phyloP scores from a whole-genome alignment of 2,797 vertebrate genomes.

The Vireo griseus region DNA sequence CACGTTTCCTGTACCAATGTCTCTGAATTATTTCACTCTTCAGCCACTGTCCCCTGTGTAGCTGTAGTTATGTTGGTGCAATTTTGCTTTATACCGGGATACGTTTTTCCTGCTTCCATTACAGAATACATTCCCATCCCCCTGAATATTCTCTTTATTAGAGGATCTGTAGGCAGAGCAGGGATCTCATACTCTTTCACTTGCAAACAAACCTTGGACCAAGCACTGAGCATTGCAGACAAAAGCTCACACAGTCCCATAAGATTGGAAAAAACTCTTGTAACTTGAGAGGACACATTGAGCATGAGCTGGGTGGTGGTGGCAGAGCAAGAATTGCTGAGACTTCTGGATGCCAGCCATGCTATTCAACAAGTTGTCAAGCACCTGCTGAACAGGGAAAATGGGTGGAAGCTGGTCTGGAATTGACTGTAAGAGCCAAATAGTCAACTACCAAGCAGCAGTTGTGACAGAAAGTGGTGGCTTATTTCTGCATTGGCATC shows the following conservation, averaged over 20 bases:
- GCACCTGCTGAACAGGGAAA: background rate
- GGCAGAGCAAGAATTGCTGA: background rate
- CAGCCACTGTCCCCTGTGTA: background rate
- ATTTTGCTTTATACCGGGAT: background rate
- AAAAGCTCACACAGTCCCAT: fast-evolving
- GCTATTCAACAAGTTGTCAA: background rate
- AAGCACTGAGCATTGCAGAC: background rate
- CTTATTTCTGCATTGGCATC: background rate
- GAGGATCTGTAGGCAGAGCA: background rate
- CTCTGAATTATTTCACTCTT: background rate
- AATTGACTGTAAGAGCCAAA: background rate
- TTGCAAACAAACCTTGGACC: background rate
- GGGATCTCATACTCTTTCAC: background rate
- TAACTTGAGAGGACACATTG: background rate
- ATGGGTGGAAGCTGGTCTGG: background rate
- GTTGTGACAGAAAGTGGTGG: background rate
- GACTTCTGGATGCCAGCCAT: background rate
- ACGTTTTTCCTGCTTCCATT: background rate
- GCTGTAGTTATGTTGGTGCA: background rate
- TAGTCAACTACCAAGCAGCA: background rate
- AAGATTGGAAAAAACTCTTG: background rate
- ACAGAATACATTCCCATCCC: background rate
- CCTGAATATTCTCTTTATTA: background rate
- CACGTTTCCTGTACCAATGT: background rate
- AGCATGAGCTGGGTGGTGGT: background rate